phyloP scores from a whole-genome alignment of 64 coral and sea anemone species.

The Actinia equina region DNA sequence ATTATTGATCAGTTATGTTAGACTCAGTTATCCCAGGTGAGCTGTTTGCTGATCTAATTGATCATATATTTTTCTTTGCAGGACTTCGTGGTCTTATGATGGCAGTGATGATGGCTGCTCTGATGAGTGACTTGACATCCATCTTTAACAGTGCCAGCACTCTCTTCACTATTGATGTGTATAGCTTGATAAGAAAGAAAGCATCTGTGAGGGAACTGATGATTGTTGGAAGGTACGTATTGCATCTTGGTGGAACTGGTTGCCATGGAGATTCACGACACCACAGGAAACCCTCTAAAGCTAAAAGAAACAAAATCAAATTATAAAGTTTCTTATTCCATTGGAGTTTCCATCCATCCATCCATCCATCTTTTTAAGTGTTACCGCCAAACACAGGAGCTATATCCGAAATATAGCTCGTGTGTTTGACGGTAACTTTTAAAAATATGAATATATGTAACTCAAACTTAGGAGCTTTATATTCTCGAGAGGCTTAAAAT shows the following conservation, averaged over 20 bases:
- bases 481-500: too few species aligned
- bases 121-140: constrained; percentile 99
- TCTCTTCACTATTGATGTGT: constrained; percentile 96
- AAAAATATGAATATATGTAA: too few species aligned
- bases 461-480: too few species aligned
- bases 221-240: constrained; percentile 79
- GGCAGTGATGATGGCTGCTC: constrained; percentile 99
- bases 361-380: too few species aligned
- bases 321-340: too few species aligned
- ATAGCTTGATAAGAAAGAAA: constrained; percentile 59
- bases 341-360: too few species aligned
- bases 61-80: background rate
- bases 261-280: background rate
- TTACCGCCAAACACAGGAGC: too few species aligned
- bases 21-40: background rate
- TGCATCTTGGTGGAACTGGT: background rate
- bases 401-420: too few species aligned
- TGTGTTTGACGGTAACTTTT: too few species aligned
- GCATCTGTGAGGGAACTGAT: constrained; percentile 89
- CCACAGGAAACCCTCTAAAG: too few species aligned
- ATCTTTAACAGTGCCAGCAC: constrained; percentile 99
- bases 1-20: background rate
- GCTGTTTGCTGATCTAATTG: background rate
- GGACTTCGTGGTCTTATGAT: constrained; percentile 92
- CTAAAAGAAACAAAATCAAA: too few species aligned